These are phyloP conservation scores for Gambusia holbrooki DNA, from an alignment of 2,113 vertebrate species.

Conservation along the genomic window DNA sequence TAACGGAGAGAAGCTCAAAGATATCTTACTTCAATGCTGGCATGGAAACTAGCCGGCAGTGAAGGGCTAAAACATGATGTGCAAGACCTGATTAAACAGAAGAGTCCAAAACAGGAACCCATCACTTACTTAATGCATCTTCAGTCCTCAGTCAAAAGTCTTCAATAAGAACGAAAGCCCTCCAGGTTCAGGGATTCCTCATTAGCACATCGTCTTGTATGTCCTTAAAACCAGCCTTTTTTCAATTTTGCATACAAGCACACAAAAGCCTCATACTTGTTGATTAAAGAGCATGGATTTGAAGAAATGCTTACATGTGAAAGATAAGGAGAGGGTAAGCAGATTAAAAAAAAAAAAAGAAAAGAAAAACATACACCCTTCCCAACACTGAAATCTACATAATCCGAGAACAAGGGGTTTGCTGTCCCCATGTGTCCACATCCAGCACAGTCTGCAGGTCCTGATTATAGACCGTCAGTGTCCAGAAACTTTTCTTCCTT, in stretches of 20 bases:
- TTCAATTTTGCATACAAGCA: conserved; percentile 19
- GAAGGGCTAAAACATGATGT: conserved; percentile 49
- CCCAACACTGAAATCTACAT: conserved; percentile 20
- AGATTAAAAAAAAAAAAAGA: conserved; percentile 39
- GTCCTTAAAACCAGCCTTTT: conserved; percentile 31
- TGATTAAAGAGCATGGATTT: conserved; percentile 10
- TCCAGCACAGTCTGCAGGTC: conserved; percentile 9
- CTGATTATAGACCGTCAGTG: conserved; percentile 18
- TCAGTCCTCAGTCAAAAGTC: conserved; percentile 44
- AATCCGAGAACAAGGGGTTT: conserved; percentile 27
- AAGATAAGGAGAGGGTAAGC: conserved; percentile 5
- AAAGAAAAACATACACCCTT: conserved; percentile 37
- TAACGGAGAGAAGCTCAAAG: conserved; percentile 30
- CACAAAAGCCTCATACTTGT: conserved; percentile 10
- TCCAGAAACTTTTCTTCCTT: conserved; percentile 11
- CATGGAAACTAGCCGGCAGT: conserved; percentile 35
- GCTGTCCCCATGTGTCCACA: conserved; percentile 14
- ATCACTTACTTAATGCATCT: conserved; percentile 27
- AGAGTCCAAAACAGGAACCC: conserved; percentile 34
- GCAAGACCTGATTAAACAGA: conserved; percentile 55
- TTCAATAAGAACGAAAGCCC: conserved; percentile 29
- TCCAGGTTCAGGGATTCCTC: conserved; percentile 36
- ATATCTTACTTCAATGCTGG: conserved; percentile 35
- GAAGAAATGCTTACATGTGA: conserved; percentile 14
- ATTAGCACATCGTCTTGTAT: conserved; percentile 9